A percentile compares a stretch with the other conserved stretches of the same genome.
These are phyloP conservation scores for Trididemnum clinides DNA, from an alignment of 23 tunicate species.

Conservation along the genomic window DNA sequence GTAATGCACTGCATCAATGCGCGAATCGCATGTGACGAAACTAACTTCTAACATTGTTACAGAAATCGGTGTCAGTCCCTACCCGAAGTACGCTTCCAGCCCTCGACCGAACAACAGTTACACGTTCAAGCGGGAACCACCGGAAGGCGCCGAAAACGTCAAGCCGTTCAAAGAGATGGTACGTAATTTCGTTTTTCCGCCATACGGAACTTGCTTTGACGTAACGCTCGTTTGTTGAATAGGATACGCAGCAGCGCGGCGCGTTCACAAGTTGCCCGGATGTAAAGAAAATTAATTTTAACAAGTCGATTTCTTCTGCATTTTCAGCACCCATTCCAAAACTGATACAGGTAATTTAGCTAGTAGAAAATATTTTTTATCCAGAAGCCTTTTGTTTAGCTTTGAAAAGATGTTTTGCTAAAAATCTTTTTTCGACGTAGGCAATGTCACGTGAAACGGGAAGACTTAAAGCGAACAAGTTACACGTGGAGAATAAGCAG, in stretches of 20 bases:
- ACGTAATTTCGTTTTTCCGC: not conserved
- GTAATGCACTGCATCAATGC: no score
- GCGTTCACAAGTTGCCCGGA: conserved; percentile 81
- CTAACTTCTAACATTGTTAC: no score
- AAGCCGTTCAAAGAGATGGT: conserved; percentile 85
- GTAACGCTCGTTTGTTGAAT: not conserved
- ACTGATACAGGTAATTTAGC: conserved; percentile 30
- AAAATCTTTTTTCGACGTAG: no score
- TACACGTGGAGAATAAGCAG: no score
- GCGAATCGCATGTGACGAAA: no score
- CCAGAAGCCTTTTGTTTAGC: no score
- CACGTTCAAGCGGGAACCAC: conserved; percentile 93
- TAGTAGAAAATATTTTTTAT: no score
- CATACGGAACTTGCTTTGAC: not conserved
- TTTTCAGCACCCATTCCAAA: conserved; percentile 2
- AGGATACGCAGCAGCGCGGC: conserved; percentile 38
- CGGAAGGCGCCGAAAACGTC: conserved; percentile 93
- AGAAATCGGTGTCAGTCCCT: conserved; percentile 66
- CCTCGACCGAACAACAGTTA: conserved; percentile 97
- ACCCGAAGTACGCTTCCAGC: conserved; percentile 90
- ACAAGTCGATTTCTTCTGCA: conserved; percentile 18
- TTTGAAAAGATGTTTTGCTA: no score
- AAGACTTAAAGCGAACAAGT: no score
- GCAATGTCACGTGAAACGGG: no score
- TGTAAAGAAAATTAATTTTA: conserved; percentile 80